A percentile compares a stretch with the other conserved stretches of the same genome.
Evolutionary conservation across 2,113 vertebrate genomes (phyloP).

Genomic region (Protomyctophum bolini): DNA sequence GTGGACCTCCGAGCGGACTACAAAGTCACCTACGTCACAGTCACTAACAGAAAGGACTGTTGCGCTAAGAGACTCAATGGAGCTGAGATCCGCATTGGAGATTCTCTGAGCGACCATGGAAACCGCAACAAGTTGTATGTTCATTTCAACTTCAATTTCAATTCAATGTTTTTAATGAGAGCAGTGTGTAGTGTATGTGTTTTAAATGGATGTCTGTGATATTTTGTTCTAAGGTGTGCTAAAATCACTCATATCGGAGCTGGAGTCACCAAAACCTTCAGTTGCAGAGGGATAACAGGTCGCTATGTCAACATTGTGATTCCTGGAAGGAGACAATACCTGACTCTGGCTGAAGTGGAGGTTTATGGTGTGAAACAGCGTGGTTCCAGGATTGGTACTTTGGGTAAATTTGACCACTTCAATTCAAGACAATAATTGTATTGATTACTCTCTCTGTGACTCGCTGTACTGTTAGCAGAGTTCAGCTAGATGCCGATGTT

Average conservation of each 20-base stretch:
- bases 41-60: constrained; percentile 13
- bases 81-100: constrained; percentile 61
- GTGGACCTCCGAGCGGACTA: no score
- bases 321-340: constrained; percentile 18
- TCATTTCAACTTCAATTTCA: no score
- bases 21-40: constrained; percentile 12
- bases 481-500: no score
- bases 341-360: constrained; percentile 34
- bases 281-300: constrained; percentile 16
- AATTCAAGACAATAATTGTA: no score
- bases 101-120: constrained; percentile 47
- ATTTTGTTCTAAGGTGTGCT: constrained; percentile 1
- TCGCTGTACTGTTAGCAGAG: no score
- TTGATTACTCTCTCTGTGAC: no score
- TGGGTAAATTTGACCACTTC: no score
- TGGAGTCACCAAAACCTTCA: not conserved
- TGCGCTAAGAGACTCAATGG: not conserved
- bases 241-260: constrained; percentile 3
- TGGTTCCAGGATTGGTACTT: no score
- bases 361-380: not conserved
- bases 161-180: no score
- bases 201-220: no score
- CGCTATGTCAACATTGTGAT: constrained; percentile 20
- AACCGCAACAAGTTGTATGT: constrained; percentile 61
- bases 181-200: no score